phyloP scores from a whole-genome alignment of 2,888 invertebrate species.

The Gisinianus flammeolus region DNA sequence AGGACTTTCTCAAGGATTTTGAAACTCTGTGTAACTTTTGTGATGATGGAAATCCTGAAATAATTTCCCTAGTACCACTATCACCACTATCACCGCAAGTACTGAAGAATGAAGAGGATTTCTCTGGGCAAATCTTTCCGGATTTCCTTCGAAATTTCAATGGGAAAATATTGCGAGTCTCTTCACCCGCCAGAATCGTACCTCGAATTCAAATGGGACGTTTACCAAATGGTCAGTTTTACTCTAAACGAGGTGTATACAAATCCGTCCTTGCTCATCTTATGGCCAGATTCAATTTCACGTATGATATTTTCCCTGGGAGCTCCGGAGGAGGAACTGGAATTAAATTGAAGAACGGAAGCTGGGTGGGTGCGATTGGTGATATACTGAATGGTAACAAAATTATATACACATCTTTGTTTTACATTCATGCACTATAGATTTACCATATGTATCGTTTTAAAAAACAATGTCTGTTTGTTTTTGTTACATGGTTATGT shows the following conservation, averaged over 20 bases:
- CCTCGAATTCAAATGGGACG: background rate
- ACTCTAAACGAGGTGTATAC: constrained; percentile 9
- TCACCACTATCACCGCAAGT: too few species aligned
- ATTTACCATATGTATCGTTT: too few species aligned
- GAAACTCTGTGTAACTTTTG: too few species aligned
- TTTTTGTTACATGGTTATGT: too few species aligned
- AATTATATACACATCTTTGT: too few species aligned
- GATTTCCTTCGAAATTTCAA: background rate
- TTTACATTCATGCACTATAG: too few species aligned
- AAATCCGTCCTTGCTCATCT: constrained; percentile 1
- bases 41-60: too few species aligned
- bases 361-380: constrained; percentile 37
- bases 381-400: constrained; percentile 23
- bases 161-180: background rate
- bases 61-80: too few species aligned
- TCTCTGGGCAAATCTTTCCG: too few species aligned
- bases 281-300: constrained; percentile 25
- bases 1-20: too few species aligned
- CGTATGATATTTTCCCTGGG: constrained; percentile 16
- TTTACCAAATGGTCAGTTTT: background rate
- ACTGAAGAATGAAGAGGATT: too few species aligned
- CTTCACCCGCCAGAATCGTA: background rate
- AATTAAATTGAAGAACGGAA: constrained; percentile 22
- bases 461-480: too few species aligned
- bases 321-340: constrained; percentile 30